Conservation (phyloP, 2,797 vertebrate species). For the Phyllotis vaccarum region DNA sequence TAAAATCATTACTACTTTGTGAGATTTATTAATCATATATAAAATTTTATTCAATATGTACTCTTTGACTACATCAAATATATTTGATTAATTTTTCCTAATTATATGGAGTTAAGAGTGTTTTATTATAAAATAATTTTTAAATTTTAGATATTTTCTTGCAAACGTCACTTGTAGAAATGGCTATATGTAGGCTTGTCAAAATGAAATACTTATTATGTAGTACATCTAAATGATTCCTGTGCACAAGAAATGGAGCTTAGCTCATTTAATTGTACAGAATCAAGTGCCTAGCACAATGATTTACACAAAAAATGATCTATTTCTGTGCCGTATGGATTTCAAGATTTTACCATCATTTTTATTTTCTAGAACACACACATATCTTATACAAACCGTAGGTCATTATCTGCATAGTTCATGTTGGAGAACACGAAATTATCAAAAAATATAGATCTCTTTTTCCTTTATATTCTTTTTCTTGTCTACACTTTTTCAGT, state of each 20-base stretch:
- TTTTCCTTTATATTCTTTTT: not conserved
- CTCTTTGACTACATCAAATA: not conserved
- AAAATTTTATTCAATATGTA: not conserved
- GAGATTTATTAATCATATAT: conserved; percentile 11
- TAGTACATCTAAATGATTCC: not conserved
- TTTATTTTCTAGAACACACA: conserved; percentile 58
- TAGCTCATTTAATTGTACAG: not conserved
- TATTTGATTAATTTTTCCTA: not conserved
- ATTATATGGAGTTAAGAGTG: not conserved
- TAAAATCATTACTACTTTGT: conserved; percentile 7
- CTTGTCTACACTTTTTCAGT: not conserved
- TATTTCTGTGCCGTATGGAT: conserved; percentile 13
- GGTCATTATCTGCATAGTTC: not conserved
- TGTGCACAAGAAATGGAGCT: not conserved
- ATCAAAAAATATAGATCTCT: not conserved
- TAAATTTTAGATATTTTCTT: not conserved
- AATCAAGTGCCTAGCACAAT: not conserved
- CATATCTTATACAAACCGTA: conserved; percentile 36
- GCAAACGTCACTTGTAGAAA: not conserved
- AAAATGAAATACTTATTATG: not conserved
- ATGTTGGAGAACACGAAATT: conserved; percentile 52
- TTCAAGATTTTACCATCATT: conserved; percentile 36
- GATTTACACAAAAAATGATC: not conserved
- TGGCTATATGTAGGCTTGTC: not conserved
- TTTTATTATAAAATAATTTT: not conserved